Base-by-base conservation (phyloP, 2,888 invertebrate species). In the Philonicus albiceps region DNA sequence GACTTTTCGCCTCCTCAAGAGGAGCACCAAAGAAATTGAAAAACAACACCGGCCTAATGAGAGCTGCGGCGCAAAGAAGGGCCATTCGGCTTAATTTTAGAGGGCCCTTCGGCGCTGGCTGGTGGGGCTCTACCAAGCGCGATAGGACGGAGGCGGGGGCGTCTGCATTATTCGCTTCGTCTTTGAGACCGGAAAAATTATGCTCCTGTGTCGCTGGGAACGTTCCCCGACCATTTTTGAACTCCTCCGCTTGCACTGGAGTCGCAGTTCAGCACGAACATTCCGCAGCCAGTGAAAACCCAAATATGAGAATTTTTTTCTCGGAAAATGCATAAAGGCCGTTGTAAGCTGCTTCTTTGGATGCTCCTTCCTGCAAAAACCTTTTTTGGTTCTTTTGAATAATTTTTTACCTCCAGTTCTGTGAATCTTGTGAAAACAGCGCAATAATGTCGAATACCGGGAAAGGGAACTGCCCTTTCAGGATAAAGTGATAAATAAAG, bases 1-100 rank as follows among this genome's bases (percentile, higher is more conserved):
- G 84, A 84, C 84, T 73, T 84, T 84, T 84, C 73, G 73, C 84
- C 40, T 73, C 22, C 43, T 73, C 43, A 84, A 84, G 84, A 73
- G 73, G 27, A 73, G 75, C 86, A 76, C 37, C 72, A 84, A 78
- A 86, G 84, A 87, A 87, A 87, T 86, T 87, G 86, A 87, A 87
- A 87, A 87, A 87, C 86, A 87, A 87, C 87, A 86, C 83, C 86
- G 87, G 86, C 49, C 86, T 87, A 87, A 87, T 87, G 87, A 87
- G 86, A 86, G 76, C 83, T 27, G 43, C 43, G 19, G 43, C 30
- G 55, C 55, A 86, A 72, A 87, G 84, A 86, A 87, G 86, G 86
- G 72, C 84, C 78, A 76, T 87, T 87, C 74, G 76, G 73, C 76
- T 81, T 72, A 87, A 87, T 86, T 86, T 87, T 83, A 76, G 22